phyloP scores from a whole-genome alignment of 1,140 invertebrate genomes.

The Brachionus rubens region DNA sequence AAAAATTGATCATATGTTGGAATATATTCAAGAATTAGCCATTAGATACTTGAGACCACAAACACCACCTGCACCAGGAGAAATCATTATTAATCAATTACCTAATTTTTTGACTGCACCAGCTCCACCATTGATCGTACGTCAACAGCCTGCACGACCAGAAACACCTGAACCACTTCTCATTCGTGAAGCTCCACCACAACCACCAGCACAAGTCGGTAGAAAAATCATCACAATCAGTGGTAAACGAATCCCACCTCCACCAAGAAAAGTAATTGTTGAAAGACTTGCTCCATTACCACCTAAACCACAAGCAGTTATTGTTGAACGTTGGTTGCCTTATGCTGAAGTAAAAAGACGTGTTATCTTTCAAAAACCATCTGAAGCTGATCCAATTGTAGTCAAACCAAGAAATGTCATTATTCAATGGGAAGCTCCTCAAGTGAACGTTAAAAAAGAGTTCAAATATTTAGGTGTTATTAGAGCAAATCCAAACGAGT shows the following conservation, averaged over 20 bases:
- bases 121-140: slow-evolving; percentile 33
- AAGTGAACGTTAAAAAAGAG: slow-evolving; percentile 37
- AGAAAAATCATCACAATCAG: no score
- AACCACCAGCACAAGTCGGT: no score
- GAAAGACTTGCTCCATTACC: slow-evolving; percentile 35
- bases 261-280: slow-evolving; percentile 43
- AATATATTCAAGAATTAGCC: slow-evolving; percentile 42
- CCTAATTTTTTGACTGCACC: background rate
- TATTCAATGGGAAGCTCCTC: slow-evolving; percentile 35
- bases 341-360: slow-evolving; percentile 25
- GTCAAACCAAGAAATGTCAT: slow-evolving; percentile 47
- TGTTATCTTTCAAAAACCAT: slow-evolving; percentile 33
- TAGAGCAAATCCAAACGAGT: slow-evolving; percentile 20
- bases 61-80: slow-evolving; percentile 42
- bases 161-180: slow-evolving; percentile 34
- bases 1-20: background rate
- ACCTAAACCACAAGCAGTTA: slow-evolving; percentile 37
- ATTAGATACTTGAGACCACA: no score
- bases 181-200: no score
- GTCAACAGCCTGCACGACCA: slow-evolving; percentile 26
- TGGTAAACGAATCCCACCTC: no score
- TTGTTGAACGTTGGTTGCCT: slow-evolving; percentile 46
- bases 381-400: background rate
- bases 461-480: slow-evolving; percentile 28
- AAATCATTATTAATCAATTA: slow-evolving; percentile 35